Evolutionary conservation across 2,113 vertebrate genomes (phyloP).

Genomic region (Rutilus rutilus): DNA sequence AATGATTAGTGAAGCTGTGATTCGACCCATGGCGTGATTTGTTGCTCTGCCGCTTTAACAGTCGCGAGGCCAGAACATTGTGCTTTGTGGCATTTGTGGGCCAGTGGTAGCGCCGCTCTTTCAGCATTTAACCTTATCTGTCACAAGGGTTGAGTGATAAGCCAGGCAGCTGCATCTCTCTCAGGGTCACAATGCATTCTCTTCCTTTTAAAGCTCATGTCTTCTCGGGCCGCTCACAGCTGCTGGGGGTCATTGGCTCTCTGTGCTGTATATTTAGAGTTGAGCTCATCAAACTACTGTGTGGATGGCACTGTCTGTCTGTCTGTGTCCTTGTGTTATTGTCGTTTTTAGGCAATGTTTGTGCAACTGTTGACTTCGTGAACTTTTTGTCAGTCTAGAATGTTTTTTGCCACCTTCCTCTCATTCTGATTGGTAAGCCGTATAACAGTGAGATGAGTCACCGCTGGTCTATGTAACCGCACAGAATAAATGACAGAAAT

Average conservation of each 20-base stretch:
- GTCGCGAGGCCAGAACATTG: conserved; percentile 61
- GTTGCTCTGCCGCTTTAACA: neutral
- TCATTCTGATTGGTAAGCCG: neutral
- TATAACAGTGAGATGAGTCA: neutral
- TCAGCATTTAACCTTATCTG: conserved; percentile 85
- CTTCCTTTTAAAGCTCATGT: conserved; percentile 82
- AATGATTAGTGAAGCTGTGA: conserved; percentile 19
- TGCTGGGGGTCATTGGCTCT: conserved; percentile 39
- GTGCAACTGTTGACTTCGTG: neutral
- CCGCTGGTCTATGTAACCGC: neutral
- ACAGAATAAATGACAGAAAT: neutral
- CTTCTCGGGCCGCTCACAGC: conserved; percentile 49
- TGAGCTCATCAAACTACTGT: conserved; percentile 53
- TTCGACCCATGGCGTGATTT: conserved; percentile 35
- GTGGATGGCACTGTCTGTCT: conserved; percentile 25
- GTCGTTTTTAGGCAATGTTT: conserved; percentile 20
- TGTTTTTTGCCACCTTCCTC: neutral
- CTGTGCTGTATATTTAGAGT: conserved; percentile 55
- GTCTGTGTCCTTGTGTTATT: conserved; percentile 35
- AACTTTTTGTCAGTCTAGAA: neutral
- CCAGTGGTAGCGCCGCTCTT: conserved; percentile 68
- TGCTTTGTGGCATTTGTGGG: conserved; percentile 63
- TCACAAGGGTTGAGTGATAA: conserved; percentile 83
- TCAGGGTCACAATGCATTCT: conserved; percentile 79
- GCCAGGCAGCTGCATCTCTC: conserved; percentile 77